Evolutionary conservation across 2,797 vertebrate genomes (phyloP), one percentile per base, ranked within the genome.

Genomic region (Carapus acus): DNA sequence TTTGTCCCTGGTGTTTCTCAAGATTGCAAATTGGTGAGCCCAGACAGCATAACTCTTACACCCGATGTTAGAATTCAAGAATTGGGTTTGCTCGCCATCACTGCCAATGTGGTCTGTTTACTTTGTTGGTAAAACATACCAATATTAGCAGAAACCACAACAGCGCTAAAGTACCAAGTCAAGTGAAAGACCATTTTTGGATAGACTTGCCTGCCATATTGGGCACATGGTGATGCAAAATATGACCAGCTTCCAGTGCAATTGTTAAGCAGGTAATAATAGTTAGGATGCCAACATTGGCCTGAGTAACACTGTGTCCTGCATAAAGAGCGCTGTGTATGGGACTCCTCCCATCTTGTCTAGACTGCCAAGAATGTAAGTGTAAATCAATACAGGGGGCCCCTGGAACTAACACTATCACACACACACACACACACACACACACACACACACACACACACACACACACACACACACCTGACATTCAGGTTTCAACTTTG

Each of bases 291-390:
- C 45, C 53, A 60, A 58, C 51, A 55, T 61, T 37, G 51, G 43
- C 20, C 46, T 42, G 36, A 54, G 50, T 54, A 65, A 69, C 61
- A 46, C 43, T 71, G 64, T 48, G 62, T 68, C 58, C 47, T 65
- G 24, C 51, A 50, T 40, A 2, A 44, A n/a, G 47, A 45, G 63
- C 33, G 60, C 43, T 65, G 50, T 71, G 47, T 13, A 12, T 16
- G 15, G 22, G 18, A 22, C 64, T 60, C 67, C 70, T 69, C 60
- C 72, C 54, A 62, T 47, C 27, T 55, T 4, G 68, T 78, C 62
- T 77, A 72, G 74, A 74, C 73, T 53, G 71, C 71, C 71, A 85
- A 76, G 74, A 65, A 79, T 77, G 73, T 61, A 76, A 69, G 68
- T 77, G 66, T 80, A 77, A 80, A 73, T 75, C 70, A 78, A 80